These are phyloP conservation scores for Trichoplusia ni DNA, from an alignment of 1,140 invertebrate species.

Conservation along the genomic window DNA sequence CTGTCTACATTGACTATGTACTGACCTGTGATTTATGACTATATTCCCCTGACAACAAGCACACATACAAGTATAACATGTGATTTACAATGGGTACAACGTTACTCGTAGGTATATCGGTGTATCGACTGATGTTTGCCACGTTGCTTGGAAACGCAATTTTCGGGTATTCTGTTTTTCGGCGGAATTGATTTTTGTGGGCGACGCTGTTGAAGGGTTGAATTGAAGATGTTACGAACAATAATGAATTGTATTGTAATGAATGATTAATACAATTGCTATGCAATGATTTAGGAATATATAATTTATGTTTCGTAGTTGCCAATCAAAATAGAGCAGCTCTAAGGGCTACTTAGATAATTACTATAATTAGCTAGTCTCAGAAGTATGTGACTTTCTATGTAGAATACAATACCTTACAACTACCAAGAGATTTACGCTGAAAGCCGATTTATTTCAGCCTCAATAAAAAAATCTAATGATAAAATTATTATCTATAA, in stretches of 20 bases:
- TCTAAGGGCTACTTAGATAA: no score
- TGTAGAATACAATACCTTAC: no score
- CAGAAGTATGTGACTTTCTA: no score
- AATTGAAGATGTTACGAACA: neutral
- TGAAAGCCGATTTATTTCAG: no score
- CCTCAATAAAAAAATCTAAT: no score
- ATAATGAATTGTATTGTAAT: neutral
- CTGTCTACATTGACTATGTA: slow-evolving; percentile 10
- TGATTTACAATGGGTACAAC: slow-evolving; percentile 22
- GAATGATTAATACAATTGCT: no score
- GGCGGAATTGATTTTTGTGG: slow-evolving; percentile 16
- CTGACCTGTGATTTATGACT: slow-evolving; percentile 33
- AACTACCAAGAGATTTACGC: no score
- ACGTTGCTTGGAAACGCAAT: slow-evolving; percentile 28
- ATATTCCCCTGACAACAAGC: slow-evolving; percentile 25
- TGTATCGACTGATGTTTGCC: neutral
- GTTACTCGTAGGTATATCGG: slow-evolving; percentile 14
- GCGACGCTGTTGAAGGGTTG: neutral
- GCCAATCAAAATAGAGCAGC: no score
- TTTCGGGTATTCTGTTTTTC: slow-evolving; percentile 7
- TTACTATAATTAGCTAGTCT: no score
- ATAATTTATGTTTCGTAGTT: no score
- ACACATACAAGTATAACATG: slow-evolving; percentile 21
- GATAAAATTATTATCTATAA: no score
- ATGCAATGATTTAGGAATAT: no score